Percentiles rank a stretch among this genome's conserved stretches.
Conservation (phyloP, 1,140 invertebrate genomes). For the Drosophila albomicans region DNA sequence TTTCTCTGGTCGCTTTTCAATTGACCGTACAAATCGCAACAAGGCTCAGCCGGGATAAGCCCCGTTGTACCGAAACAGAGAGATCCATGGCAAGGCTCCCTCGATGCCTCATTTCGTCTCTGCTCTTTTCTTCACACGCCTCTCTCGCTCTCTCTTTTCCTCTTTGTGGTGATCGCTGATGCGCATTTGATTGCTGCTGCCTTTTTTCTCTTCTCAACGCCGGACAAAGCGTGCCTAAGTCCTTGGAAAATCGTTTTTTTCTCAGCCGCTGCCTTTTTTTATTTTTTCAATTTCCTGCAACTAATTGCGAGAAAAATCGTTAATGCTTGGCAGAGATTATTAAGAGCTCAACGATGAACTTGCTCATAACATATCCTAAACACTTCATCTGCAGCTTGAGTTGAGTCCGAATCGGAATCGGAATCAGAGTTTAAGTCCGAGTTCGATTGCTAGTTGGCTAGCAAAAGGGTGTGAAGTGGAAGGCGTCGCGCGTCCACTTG, state of each 20-base stretch:
- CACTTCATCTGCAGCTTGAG: conserved; percentile 16
- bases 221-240: conserved; percentile 59
- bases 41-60: conserved; percentile 83
- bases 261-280: conserved; percentile 44
- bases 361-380: conserved; percentile 6
- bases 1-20: conserved; percentile 79
- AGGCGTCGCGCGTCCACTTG: conserved; percentile 61
- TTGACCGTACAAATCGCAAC: conserved; percentile 82
- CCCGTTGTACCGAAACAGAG: conserved; percentile 63
- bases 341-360: conserved; percentile 2
- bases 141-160: conserved; percentile 25
- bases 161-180: conserved; percentile 68
- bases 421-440: too few species aligned
- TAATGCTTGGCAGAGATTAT: conserved; percentile 53
- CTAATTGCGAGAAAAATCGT: conserved; percentile 83
- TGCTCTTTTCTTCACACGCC: conserved; percentile 57
- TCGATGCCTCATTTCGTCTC: conserved; percentile 29
- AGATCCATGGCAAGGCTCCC: conserved; percentile 19
- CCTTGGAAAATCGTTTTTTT: conserved; percentile 72
- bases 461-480: conserved; percentile 64
- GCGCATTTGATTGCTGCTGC: conserved; percentile 78
- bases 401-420: background rate
- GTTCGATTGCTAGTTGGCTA: too few species aligned
- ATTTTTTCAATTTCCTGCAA: conserved; percentile 58
- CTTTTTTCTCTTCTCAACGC: conserved; percentile 9